Evolutionary conservation across 2,888 invertebrate species (phyloP).

Genomic region (Micoletzkya japonica): DNA sequence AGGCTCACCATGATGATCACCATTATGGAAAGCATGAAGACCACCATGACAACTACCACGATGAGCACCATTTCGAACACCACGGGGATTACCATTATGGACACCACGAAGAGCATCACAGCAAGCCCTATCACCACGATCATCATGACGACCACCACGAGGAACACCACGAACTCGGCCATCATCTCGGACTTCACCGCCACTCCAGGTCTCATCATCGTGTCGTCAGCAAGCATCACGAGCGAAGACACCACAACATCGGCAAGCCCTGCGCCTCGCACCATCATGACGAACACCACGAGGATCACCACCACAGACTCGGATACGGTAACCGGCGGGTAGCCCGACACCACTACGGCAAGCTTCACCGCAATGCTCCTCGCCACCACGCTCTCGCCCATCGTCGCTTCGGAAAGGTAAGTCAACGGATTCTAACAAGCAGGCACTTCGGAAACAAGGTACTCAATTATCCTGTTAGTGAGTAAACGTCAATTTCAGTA

Average conservation of each 20-base stretch:
- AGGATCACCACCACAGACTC: conserved; percentile 24
- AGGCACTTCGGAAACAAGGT: too few relatives aligned
- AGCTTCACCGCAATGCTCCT: too few relatives aligned
- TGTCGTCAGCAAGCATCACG: conserved; percentile 15
- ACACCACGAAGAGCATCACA: background rate
- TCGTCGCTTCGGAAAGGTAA: too few relatives aligned
- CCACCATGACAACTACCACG: too few relatives aligned
- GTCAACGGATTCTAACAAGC: too few relatives aligned
- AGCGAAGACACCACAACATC: conserved; percentile 21
- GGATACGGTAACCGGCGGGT: too few relatives aligned
- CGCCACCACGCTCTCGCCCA: too few relatives aligned
- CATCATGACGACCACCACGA: conserved; percentile 25
- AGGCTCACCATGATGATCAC: background rate
- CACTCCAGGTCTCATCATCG: conserved; percentile 23
- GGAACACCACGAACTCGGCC: conserved; percentile 20
- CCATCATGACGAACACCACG: conserved; percentile 11
- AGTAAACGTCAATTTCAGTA: too few relatives aligned
- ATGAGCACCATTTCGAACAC: too few relatives aligned
- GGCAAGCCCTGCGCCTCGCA: conserved; percentile 6
- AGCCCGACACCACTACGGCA: too few relatives aligned
- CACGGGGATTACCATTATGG: background rate
- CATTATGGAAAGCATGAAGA: conserved; percentile 19
- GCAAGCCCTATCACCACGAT: background rate
- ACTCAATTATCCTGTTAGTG: too few relatives aligned
- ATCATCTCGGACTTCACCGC: conserved; percentile 25